These are phyloP conservation scores for Acrobasis suavella DNA, from an alignment of 2,888 invertebrate species.

Conservation along the genomic window DNA sequence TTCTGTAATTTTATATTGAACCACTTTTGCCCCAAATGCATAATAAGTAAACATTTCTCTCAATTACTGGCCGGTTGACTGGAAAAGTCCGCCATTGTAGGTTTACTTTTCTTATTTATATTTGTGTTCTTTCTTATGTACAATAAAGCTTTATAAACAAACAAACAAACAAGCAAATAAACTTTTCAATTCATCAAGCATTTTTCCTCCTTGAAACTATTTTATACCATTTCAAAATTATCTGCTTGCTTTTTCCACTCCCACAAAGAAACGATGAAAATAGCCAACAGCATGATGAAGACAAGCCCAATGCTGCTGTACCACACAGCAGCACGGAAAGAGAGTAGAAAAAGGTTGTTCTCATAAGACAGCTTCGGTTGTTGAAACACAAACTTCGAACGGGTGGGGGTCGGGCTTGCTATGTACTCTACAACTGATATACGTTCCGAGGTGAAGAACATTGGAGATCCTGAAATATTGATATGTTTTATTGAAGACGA, in stretches of 20 bases:
- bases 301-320: constrained; percentile 75
- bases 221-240: constrained; percentile 36
- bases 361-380: constrained; percentile 87
- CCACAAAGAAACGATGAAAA: constrained; percentile 62
- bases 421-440: constrained; percentile 85
- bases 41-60: too few species aligned
- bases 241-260: constrained; percentile 64
- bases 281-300: constrained; percentile 63
- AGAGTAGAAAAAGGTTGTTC: constrained; percentile 86
- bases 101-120: too few species aligned
- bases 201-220: not conserved
- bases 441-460: constrained; percentile 85
- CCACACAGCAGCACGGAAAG: constrained; percentile 87
- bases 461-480: constrained; percentile 78
- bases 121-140: too few species aligned
- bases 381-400: constrained; percentile 87
- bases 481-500: too few species aligned
- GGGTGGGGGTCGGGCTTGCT: constrained; percentile 85
- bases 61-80: too few species aligned
- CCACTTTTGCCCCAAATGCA: too few species aligned
- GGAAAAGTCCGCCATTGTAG: too few species aligned
- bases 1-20: too few species aligned
- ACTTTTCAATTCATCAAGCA: too few species aligned
- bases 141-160: too few species aligned
- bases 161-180: too few species aligned